A percentile compares a stretch with the other conserved stretches of the same genome.
phyloP scores from a whole-genome alignment of 2,888 invertebrate genomes.

The Junonia oenone region DNA sequence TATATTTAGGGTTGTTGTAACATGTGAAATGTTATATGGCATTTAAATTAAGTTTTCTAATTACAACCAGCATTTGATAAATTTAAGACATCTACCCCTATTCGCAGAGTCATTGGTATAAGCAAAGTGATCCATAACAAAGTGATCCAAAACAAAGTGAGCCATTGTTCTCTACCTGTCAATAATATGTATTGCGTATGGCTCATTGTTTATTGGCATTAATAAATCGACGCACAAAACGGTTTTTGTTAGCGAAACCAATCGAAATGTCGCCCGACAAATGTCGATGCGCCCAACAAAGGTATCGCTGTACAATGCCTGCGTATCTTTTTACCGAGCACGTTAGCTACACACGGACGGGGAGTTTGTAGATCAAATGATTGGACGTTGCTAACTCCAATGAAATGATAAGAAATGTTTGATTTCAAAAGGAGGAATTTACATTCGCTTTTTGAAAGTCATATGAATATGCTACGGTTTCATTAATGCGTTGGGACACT shows the following conservation, averaged over 20 bases:
- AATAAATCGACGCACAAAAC: slow-evolving; percentile 65
- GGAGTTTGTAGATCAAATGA: slow-evolving; percentile 14
- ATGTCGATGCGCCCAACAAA: slow-evolving; percentile 59
- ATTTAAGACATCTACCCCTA: background rate
- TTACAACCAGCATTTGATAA: background rate
- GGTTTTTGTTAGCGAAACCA: slow-evolving; percentile 68
- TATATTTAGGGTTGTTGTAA: no score
- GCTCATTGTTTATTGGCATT: slow-evolving; percentile 43
- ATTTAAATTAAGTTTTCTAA: no score
- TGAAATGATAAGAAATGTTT: no score
- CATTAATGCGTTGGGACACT: no score
- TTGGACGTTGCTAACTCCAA: no score
- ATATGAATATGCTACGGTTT: no score
- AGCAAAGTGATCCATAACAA: no score
- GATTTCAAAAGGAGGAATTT: no score
- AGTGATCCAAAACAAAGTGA: background rate
- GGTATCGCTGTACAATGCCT: slow-evolving; percentile 55
- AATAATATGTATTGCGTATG: slow-evolving; percentile 40
- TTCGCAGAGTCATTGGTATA: background rate
- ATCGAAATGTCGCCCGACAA: slow-evolving; percentile 66
- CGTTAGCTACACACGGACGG: slow-evolving; percentile 38
- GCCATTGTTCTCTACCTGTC: slow-evolving; percentile 41
- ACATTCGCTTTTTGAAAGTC: no score
- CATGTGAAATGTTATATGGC: no score
- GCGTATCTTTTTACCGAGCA: slow-evolving; percentile 51